Conservation (phyloP, 2,113 vertebrate genomes). For the Dipodomys stephensi region DNA sequence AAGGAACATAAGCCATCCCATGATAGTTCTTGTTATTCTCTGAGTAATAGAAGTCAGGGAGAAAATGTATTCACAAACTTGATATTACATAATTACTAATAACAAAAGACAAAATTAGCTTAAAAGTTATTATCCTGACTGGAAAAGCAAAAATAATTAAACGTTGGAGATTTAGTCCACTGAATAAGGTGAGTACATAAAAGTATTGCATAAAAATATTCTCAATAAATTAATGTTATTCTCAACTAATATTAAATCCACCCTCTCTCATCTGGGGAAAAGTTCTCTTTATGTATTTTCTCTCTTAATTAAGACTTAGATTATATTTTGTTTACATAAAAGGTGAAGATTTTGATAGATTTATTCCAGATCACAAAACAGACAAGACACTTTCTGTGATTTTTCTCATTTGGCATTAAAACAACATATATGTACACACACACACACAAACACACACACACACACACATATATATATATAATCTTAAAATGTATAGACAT, state of each 20-base stretch:
- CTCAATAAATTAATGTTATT: conserved; percentile 32
- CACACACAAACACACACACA: background rate
- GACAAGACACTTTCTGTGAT: conserved; percentile 27
- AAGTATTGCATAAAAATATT: background rate
- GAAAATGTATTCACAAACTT: conserved; percentile 36
- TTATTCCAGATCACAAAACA: background rate
- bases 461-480: background rate
- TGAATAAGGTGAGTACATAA: conserved; percentile 32
- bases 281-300: conserved; percentile 10
- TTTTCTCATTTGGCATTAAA: conserved; percentile 53
- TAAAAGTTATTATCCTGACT: conserved; percentile 53
- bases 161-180: conserved; percentile 52
- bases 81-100: conserved; percentile 21
- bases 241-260: conserved; percentile 53
- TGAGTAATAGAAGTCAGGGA: background rate
- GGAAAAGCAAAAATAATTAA: conserved; percentile 66
- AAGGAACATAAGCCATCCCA: background rate
- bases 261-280: background rate
- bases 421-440: background rate
- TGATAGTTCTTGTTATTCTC: conserved; percentile 19
- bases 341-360: conserved; percentile 27
- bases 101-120: conserved; percentile 53
- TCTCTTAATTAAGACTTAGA: conserved; percentile 19
- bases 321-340: conserved; percentile 19
- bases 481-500: no score